These are phyloP conservation scores for Holothuria scabra DNA, from an alignment of 53 echinoderm and acorn worm species.

Conservation along the genomic window DNA sequence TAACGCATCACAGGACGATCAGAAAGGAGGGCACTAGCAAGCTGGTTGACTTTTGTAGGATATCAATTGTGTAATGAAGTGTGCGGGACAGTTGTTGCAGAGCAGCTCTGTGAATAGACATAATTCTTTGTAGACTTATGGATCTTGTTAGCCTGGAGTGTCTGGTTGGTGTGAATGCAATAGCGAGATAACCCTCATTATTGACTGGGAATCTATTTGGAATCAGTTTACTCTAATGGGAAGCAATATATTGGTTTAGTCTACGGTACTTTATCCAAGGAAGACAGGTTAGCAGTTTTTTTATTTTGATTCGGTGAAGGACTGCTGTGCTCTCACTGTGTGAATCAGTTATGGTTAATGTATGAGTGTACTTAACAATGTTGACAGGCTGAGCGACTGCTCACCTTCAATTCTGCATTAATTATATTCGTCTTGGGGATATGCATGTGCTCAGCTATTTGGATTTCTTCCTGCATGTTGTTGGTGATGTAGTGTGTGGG, in stretches of 20 bases:
- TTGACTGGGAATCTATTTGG: slow-evolving; percentile 11
- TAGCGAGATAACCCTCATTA: slow-evolving; percentile 1
- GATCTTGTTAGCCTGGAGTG: slow-evolving; percentile 32
- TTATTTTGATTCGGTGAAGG: not conserved
- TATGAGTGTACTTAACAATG: not conserved
- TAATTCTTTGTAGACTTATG: not conserved
- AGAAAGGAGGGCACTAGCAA: slow-evolving; percentile 39
- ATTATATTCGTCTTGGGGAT: slow-evolving; percentile 31
- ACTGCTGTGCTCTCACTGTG: not conserved
- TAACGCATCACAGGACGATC: slow-evolving; percentile 21
- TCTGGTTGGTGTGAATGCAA: slow-evolving; percentile 1
- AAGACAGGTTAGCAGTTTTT: slow-evolving; percentile 13
- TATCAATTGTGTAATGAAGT: slow-evolving; percentile 42
- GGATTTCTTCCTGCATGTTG: not conserved
- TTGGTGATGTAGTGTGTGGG: too few species aligned
- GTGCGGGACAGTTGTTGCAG: slow-evolving; percentile 20
- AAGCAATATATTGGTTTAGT: slow-evolving; percentile 41
- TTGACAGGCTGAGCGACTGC: slow-evolving; percentile 4
- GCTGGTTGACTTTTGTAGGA: slow-evolving; percentile 35
- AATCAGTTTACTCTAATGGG: slow-evolving; percentile 22
- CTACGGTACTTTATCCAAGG: slow-evolving; percentile 16
- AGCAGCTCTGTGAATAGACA: slow-evolving; percentile 8
- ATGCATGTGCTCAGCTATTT: slow-evolving; percentile 2
- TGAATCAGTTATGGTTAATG: too few species aligned
- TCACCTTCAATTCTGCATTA: slow-evolving; percentile 13